Percentiles rank a stretch among this genome's conserved stretches.
Evolutionary conservation across 2,888 invertebrate genomes (phyloP).

Genomic region (Rhagium mordax): DNA sequence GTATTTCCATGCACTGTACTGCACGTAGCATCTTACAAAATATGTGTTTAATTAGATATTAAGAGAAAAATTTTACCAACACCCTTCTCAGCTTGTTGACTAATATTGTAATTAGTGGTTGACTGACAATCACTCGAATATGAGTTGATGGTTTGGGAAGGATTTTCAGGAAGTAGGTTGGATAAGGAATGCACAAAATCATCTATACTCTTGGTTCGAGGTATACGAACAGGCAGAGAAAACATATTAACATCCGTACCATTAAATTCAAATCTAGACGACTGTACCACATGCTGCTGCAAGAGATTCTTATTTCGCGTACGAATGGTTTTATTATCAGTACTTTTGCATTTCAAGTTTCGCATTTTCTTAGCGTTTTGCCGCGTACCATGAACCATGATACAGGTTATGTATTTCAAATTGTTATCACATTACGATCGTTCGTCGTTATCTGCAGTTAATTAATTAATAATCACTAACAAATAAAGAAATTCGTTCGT

Average conservation of each 20-base stretch:
- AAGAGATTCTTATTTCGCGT: background rate
- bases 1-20: no score
- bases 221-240: slow-evolving; percentile 11
- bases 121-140: background rate
- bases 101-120: background rate
- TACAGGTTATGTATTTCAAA: background rate
- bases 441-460: no score
- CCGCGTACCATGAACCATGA: slow-evolving; percentile 6
- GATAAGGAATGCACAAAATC: background rate
- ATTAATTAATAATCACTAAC: background rate
- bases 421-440: background rate
- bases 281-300: background rate
- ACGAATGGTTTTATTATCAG: slow-evolving; percentile 6
- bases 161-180: background rate
- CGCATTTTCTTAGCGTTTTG: background rate
- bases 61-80: slow-evolving; percentile 7
- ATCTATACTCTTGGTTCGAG: background rate
- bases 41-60: background rate
- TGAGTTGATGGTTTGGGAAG: background rate
- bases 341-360: slow-evolving; percentile 14
- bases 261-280: background rate
- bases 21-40: no score
- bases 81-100: background rate
- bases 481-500: no score
- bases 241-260: slow-evolving; percentile 17